Evolutionary conservation across 2,797 vertebrate genomes (phyloP).

Genomic region (Hydrocynus forskahlii): DNA sequence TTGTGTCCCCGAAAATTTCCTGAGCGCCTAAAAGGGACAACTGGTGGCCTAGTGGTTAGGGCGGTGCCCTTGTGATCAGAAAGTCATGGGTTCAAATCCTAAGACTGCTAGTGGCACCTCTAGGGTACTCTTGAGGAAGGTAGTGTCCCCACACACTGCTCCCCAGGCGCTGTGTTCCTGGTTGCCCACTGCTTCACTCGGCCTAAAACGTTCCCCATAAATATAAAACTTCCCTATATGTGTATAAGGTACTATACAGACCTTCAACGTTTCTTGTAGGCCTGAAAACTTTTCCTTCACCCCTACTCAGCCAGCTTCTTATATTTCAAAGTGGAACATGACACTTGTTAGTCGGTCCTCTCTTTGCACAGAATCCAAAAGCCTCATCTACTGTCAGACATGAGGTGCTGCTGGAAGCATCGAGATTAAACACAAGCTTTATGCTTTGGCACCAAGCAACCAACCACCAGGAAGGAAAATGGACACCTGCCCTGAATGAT

Average conservation of each 20-base stretch:
- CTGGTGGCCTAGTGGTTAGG: too few species aligned
- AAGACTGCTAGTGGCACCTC: too few species aligned
- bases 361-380: background rate
- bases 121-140: too few species aligned
- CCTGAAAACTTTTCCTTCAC: background rate
- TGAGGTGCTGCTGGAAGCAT: background rate
- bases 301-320: background rate
- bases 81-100: too few species aligned
- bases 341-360: background rate
- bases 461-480: background rate
- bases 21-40: too few species aligned
- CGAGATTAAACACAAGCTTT: background rate
- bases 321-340: background rate
- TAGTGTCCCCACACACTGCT: too few species aligned
- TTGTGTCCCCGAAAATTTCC: background rate
- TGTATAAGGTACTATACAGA: background rate
- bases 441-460: background rate
- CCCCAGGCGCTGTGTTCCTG: too few species aligned
- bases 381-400: background rate
- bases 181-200: too few species aligned
- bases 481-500: background rate
- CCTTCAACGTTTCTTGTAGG: background rate
- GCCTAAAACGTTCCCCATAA: background rate
- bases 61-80: too few species aligned
- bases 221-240: too few species aligned